Evolutionary conservation across 2,113 vertebrate species (phyloP), one percentile per base, ranked within the genome.

Genomic region (Dipodomys spectabilis): DNA sequence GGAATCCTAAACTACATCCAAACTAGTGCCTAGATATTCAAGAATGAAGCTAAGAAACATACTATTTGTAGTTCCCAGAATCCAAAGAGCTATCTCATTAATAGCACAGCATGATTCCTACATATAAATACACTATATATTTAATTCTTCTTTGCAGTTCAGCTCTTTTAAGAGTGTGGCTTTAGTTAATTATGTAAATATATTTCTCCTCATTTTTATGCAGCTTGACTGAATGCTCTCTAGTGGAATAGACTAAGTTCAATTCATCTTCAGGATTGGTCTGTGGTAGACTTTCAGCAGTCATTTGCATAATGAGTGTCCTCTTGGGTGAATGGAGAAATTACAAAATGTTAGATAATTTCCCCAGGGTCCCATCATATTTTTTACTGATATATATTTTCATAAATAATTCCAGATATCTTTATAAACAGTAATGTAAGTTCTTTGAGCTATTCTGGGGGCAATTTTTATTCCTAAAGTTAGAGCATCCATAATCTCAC

Each of bases 121-220:
- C 3, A 83, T 67, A 62, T 39, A 94, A 35, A 85, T 86, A 73
- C 23, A 94, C n/a, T 12, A 39, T 74, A 81, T 88, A 67, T 88
- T 85, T 92, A 94, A 94, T 96, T 94, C 39, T 96, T 69, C 39
- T 68, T 91, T 87, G 22, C 82, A 65, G 74, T 87, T 44, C 3
- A 74, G 27, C 91, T 91, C 45, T 30, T 93, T 91, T 75, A 88
- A 84, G 28, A 64, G 73, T 68, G 22, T 27, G 32, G 57, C 68
- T 86, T 1, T 86, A 83, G 44, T 82, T 93, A 97, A 95, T 94
- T 95, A 91, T 86, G 44, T 92, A 91, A 95, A 95, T 92, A 87
- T 92, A 91, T 82, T 90, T 94, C 79, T 13, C 73, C 18, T 95
- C 60, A 79, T 11, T 57, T 6, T 18, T 60, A 87, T n/a, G 22